Evolutionary conservation across 2,888 invertebrate species (phyloP).

Genomic region (Ormyrus pomaceus): DNA sequence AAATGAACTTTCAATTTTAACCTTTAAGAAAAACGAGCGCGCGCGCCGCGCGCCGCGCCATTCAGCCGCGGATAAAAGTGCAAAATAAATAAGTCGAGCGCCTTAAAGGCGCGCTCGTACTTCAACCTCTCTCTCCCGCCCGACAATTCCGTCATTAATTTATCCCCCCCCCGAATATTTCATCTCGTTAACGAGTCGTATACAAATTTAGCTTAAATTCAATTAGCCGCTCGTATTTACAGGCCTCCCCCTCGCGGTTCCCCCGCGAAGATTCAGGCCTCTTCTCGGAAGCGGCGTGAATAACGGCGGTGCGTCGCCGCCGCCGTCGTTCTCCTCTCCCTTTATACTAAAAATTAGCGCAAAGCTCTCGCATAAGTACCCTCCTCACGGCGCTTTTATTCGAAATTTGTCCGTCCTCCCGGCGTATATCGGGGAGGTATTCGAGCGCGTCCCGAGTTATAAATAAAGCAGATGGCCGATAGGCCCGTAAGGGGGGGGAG

Average conservation of each 20-base stretch:
- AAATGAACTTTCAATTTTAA: constrained; percentile 13
- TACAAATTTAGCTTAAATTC: neutral
- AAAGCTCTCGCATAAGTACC: constrained; percentile 1
- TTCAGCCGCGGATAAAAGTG: too few relatives aligned
- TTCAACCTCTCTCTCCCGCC: too few relatives aligned
- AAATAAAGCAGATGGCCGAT: constrained; percentile 31
- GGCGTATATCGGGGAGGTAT: neutral
- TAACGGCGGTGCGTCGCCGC: neutral
- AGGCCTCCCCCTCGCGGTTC: too few relatives aligned
- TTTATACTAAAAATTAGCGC: constrained; percentile 15
- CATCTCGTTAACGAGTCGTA: neutral
- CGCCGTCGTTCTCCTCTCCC: too few relatives aligned
- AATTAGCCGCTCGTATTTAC: neutral
- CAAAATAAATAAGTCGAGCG: too few relatives aligned
- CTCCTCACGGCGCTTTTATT: neutral
- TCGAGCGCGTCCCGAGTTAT: constrained; percentile 6
- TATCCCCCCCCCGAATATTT: neutral
- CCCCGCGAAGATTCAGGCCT: too few relatives aligned
- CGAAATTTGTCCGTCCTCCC: neutral
- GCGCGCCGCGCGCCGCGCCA: too few relatives aligned
- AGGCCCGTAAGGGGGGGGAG: neutral
- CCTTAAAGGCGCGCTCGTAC: too few relatives aligned
- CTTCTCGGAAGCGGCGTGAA: constrained; percentile 22
- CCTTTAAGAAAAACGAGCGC: neutral
- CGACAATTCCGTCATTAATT: too few relatives aligned